Evolutionary conservation across 2,113 vertebrate species (phyloP).

Genomic region (Speoplatyrhinus poulsoni): DNA sequence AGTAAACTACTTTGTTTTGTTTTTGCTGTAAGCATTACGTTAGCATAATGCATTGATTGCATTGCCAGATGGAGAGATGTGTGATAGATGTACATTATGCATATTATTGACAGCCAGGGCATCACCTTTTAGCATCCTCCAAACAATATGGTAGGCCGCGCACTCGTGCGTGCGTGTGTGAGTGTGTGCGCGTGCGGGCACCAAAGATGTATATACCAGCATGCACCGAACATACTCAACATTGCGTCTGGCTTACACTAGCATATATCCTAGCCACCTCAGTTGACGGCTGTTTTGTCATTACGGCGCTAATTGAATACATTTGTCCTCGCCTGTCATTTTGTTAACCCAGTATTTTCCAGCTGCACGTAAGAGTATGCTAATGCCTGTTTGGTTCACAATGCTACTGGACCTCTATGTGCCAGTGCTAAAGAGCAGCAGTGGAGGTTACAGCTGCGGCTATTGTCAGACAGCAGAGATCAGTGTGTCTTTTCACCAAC

Average conservation of each 20-base stretch:
- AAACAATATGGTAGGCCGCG: too few relatives aligned
- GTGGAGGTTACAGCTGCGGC: background rate
- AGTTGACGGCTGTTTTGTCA: background rate
- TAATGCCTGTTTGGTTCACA: background rate
- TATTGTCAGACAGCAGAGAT: slow-evolving; percentile 3
- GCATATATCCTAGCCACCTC: slow-evolving; percentile 15
- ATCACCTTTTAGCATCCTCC: too few relatives aligned
- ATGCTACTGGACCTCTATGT: background rate
- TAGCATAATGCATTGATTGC: too few relatives aligned
- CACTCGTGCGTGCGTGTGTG: too few relatives aligned
- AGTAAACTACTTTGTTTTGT: too few relatives aligned
- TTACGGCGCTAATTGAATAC: slow-evolving; percentile 9
- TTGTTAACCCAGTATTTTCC: background rate
- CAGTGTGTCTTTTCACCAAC: background rate
- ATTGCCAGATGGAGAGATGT: too few relatives aligned
- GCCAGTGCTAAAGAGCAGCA: background rate
- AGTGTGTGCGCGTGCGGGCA: too few relatives aligned
- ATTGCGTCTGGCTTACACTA: slow-evolving; percentile 13
- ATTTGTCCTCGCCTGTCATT: background rate
- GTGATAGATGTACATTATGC: too few relatives aligned
- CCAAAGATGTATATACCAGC: background rate
- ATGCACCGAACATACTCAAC: background rate
- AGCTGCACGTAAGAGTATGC: background rate
- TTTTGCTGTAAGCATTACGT: too few relatives aligned
- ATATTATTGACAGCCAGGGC: too few relatives aligned